Evolutionary conservation across 2,888 invertebrate genomes (phyloP).

Genomic region (Dicyrtoma fusca): DNA sequence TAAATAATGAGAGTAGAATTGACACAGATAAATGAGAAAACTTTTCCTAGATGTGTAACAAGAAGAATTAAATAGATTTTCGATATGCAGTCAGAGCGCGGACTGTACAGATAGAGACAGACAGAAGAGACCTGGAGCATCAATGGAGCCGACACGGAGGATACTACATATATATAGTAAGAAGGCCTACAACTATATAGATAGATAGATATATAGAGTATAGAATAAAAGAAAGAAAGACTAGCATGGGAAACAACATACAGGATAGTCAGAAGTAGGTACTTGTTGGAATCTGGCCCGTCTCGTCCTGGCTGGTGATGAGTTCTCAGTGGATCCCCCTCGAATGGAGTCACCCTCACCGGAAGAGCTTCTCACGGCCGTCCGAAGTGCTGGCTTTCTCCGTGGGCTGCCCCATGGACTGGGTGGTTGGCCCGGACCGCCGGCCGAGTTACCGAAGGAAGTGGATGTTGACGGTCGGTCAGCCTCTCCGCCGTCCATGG

Average conservation of each 20-base stretch:
- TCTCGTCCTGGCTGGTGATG: slow-evolving; percentile 45
- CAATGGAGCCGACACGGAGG: too few relatives aligned
- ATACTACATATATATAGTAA: too few relatives aligned
- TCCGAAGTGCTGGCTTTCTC: slow-evolving; percentile 56
- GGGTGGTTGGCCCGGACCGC: slow-evolving; percentile 58
- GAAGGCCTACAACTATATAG: too few relatives aligned
- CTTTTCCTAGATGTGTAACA: background rate
- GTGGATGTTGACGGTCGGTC: slow-evolving; percentile 59
- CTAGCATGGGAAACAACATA: slow-evolving; percentile 33
- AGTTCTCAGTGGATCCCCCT: slow-evolving; percentile 15
- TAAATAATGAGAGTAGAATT: too few relatives aligned
- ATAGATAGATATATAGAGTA: background rate
- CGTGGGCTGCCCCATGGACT: slow-evolving; percentile 58
- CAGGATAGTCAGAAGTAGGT: slow-evolving; percentile 56
- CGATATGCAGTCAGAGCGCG: background rate
- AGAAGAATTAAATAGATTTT: background rate
- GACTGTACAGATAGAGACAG: too few relatives aligned
- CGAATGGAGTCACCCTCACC: slow-evolving; percentile 42
- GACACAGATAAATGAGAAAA: background rate
- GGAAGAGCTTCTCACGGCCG: slow-evolving; percentile 40
- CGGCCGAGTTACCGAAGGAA: slow-evolving; percentile 62
- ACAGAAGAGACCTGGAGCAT: too few relatives aligned
- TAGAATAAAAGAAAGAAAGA: background rate
- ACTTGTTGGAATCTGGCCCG: slow-evolving; percentile 64
- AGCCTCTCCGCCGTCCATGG: slow-evolving; percentile 62